These are phyloP conservation scores for Clarias laeviceps DNA, from an alignment of 2,797 vertebrate genomes.

Conservation along the genomic window DNA sequence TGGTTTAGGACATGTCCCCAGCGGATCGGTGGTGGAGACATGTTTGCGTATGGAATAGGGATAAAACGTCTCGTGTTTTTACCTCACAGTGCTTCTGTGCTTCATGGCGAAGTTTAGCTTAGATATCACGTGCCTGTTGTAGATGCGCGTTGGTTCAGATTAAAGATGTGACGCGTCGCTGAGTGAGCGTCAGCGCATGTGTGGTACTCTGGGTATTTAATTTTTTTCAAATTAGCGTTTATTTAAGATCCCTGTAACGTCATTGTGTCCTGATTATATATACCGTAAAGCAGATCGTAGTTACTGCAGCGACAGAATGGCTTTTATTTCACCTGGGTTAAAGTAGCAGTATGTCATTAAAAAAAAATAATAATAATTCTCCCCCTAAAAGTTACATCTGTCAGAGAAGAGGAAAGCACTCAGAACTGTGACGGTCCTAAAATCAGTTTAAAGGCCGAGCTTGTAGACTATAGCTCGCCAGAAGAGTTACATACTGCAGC, in stretches of 20 bases:
- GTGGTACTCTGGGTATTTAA: neutral
- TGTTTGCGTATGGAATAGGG: neutral
- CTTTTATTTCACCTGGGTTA: neutral
- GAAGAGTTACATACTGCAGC: neutral
- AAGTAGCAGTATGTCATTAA: conserved; percentile 11
- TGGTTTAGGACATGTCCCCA: conserved; percentile 6
- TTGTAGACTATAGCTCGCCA: neutral
- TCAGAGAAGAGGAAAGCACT: neutral
- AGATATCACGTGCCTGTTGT: neutral
- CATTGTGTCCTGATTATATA: neutral
- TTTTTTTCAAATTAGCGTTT: no score
- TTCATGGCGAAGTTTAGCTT: neutral
- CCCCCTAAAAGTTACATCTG: neutral
- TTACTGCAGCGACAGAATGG: neutral
- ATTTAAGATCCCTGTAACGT: neutral
- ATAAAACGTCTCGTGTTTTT: neutral
- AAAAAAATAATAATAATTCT: no score
- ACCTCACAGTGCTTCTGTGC: neutral
- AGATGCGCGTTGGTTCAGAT: neutral
- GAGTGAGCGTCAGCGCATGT: neutral
- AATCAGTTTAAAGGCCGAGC: neutral
- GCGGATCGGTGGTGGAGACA: neutral
- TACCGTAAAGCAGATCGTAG: neutral
- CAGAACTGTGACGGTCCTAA: neutral
- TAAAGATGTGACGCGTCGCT: neutral